Conservation (phyloP, 2,797 vertebrate genomes). For the Kryptolebias ocellatus region DNA sequence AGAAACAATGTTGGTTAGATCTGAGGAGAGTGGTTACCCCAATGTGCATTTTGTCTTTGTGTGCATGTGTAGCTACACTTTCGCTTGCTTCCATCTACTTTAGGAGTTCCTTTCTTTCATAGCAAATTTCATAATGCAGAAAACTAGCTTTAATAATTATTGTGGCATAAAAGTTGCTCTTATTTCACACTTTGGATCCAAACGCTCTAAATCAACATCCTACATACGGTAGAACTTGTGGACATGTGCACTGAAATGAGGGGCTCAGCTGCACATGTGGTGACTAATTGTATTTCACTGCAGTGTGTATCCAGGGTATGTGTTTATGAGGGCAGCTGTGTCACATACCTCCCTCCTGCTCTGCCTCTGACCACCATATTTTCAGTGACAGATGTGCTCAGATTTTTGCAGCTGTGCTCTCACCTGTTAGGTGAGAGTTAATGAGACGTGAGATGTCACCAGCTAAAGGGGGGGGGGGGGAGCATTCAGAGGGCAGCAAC, state of each 20-base stretch:
- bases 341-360: slow-evolving; percentile 24
- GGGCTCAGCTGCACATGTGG: background rate
- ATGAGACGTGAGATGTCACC: slow-evolving; percentile 65
- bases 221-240: background rate
- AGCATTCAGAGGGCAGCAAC: slow-evolving; percentile 23
- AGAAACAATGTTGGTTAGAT: slow-evolving; percentile 10
- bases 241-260: background rate
- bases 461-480: background rate
- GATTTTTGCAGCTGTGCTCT: slow-evolving; percentile 71
- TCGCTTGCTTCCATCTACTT: too few relatives aligned
- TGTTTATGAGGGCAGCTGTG: slow-evolving; percentile 65
- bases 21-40: slow-evolving; percentile 6
- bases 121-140: too few relatives aligned
- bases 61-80: background rate
- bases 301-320: slow-evolving; percentile 18
- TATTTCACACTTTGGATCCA: too few relatives aligned
- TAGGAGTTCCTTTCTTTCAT: background rate
- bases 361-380: slow-evolving; percentile 24
- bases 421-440: slow-evolving; percentile 73
- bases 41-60: background rate
- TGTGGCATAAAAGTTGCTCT: too few relatives aligned
- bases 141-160: too few relatives aligned
- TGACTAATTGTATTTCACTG: slow-evolving; percentile 5
- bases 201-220: background rate
- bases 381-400: slow-evolving; percentile 68